These are phyloP conservation scores for Harpalus rufipes DNA, from an alignment of 2,888 invertebrate genomes.

Conservation along the genomic window DNA sequence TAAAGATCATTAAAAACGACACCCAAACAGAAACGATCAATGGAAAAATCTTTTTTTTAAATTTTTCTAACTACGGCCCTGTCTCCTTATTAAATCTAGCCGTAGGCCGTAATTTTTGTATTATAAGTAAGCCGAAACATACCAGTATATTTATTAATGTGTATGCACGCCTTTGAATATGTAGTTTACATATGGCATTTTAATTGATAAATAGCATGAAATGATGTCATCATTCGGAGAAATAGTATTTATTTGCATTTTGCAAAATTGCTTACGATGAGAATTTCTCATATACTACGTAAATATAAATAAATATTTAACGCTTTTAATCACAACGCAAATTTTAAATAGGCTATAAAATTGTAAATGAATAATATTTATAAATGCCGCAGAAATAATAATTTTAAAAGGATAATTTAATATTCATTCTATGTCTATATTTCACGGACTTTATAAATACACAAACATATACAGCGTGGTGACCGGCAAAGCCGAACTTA, in stretches of 20 bases:
- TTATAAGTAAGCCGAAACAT: conserved; percentile 41
- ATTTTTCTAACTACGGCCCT: neutral
- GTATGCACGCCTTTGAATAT: conserved; percentile 41
- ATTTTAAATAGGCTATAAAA: neutral
- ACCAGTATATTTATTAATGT: conserved; percentile 33
- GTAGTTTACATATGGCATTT: conserved; percentile 41
- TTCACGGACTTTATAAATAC: too few species aligned
- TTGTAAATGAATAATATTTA: too few species aligned
- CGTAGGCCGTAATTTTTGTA: conserved; percentile 14
- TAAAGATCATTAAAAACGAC: neutral
- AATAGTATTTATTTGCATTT: neutral
- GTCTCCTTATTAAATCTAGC: conserved; percentile 20
- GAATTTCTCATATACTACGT: conserved; percentile 24
- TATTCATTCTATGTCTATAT: neutral
- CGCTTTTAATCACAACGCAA: neutral
- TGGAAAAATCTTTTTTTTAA: neutral
- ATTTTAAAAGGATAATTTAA: neutral
- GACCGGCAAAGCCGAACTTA: too few species aligned
- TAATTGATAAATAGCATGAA: conserved; percentile 31
- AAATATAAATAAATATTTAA: conserved; percentile 5
- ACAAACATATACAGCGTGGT: too few species aligned
- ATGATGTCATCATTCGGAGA: conserved; percentile 48
- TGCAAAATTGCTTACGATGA: conserved; percentile 13
- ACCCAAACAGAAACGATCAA: too few species aligned
- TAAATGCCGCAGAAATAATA: neutral